Evolutionary conservation across 1,140 invertebrate species (phyloP).

Genomic region (Druon quercuslanigerum): DNA sequence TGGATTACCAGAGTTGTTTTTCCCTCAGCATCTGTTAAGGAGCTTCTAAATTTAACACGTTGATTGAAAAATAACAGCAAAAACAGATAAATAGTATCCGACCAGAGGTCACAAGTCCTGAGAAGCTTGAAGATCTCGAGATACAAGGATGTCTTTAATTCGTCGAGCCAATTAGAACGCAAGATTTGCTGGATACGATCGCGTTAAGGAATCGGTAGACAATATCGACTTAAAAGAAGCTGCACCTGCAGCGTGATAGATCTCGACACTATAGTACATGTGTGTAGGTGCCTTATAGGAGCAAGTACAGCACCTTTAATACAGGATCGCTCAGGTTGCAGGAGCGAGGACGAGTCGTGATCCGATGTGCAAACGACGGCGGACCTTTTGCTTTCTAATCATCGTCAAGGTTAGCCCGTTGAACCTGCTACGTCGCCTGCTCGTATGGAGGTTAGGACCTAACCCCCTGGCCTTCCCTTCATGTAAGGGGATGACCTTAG

Average conservation of each 20-base stretch:
- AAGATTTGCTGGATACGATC: slow-evolving; percentile 33
- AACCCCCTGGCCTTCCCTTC: slow-evolving; percentile 29
- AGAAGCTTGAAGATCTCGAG: not conserved
- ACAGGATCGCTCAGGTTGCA: slow-evolving; percentile 51
- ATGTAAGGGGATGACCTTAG: slow-evolving; percentile 28
- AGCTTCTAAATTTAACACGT: too few species aligned
- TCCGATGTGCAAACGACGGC: slow-evolving; percentile 58
- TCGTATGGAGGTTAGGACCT: slow-evolving; percentile 36
- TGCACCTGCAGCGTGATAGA: slow-evolving; percentile 51
- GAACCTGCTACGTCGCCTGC: slow-evolving; percentile 59
- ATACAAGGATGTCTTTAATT: slow-evolving; percentile 15
- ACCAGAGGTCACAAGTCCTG: too few species aligned
- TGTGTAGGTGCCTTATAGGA: slow-evolving; percentile 23
- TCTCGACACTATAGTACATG: slow-evolving; percentile 45
- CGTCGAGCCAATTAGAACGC: not conserved
- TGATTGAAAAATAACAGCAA: too few species aligned
- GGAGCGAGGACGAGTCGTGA: slow-evolving; percentile 69
- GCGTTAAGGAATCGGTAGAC: slow-evolving; percentile 48
- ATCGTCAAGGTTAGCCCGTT: slow-evolving; percentile 68
- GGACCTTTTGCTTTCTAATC: slow-evolving; percentile 71
- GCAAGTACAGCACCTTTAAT: not conserved
- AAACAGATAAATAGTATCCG: too few species aligned
- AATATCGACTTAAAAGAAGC: slow-evolving; percentile 33
- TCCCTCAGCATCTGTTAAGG: too few species aligned
- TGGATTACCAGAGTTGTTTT: too few species aligned